These are phyloP conservation scores for Drosophila yooni DNA, from an alignment of 2,888 invertebrate species.

Conservation along the genomic window DNA sequence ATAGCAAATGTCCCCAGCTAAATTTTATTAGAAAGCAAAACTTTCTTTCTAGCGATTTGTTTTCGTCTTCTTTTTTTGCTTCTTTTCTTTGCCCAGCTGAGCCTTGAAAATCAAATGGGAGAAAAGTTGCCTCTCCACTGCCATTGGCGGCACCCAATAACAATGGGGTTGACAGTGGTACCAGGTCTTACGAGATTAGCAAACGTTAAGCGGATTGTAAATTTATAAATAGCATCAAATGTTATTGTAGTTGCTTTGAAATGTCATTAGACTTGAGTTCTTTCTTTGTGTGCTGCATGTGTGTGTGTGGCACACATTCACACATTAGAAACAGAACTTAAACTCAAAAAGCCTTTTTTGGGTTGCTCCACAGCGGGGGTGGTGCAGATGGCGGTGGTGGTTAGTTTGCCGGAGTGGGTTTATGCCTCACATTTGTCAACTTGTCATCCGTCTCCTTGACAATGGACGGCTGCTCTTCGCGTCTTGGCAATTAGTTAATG, in stretches of 20 bases:
- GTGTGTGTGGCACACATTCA: constrained; percentile 35
- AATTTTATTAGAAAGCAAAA: constrained; percentile 72
- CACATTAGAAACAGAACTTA: constrained; percentile 45
- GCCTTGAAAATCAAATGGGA: constrained; percentile 71
- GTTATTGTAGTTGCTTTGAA: constrained; percentile 54
- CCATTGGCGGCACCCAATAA: constrained; percentile 41
- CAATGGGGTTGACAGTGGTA: constrained; percentile 58
- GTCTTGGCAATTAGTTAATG: constrained; percentile 75
- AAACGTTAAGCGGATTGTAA: constrained; percentile 68
- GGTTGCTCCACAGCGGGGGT: neutral
- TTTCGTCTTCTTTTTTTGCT: constrained; percentile 1
- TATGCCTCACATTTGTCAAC: constrained; percentile 60
- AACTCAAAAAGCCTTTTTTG: constrained; percentile 38
- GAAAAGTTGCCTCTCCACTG: constrained; percentile 46
- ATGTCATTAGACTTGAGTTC: constrained; percentile 59
- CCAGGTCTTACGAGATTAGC: constrained; percentile 74
- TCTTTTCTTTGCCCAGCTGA: constrained; percentile 41
- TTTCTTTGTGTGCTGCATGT: constrained; percentile 5
- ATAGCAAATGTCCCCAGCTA: constrained; percentile 44
- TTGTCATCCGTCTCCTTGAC: constrained; percentile 45
- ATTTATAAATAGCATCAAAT: constrained; percentile 77
- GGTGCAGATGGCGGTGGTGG: constrained; percentile 3
- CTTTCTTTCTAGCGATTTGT: constrained; percentile 62
- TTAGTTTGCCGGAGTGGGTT: constrained; percentile 8
- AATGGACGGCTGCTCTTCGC: constrained; percentile 39